Evolutionary conservation across 2,888 invertebrate genomes (phyloP).

Genomic region (Trichogramma dendrolimi): DNA sequence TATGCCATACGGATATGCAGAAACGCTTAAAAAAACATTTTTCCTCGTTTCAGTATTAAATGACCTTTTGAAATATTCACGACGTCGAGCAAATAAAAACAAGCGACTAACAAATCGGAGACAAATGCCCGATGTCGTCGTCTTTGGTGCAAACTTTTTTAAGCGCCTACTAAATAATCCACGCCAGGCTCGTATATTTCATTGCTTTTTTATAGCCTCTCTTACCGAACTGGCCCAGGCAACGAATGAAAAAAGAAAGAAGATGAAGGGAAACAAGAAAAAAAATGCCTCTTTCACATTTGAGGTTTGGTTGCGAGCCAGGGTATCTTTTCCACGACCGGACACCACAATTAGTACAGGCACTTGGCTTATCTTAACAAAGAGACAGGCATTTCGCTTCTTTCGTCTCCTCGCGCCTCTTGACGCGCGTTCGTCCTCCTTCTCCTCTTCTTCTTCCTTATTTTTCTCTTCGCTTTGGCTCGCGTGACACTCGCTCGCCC

Average conservation of each 20-base stretch:
- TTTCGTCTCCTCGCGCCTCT: constrained; percentile 11
- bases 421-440: constrained; percentile 6
- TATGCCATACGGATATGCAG: too few species aligned
- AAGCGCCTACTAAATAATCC: not conserved
- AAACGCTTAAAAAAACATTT: too few species aligned
- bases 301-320: too few species aligned
- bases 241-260: constrained; percentile 4
- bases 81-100: too few species aligned
- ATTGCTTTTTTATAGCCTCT: not conserved
- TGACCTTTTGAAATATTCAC: too few species aligned
- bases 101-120: constrained; percentile 12
- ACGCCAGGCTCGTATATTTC: constrained; percentile 3
- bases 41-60: too few species aligned
- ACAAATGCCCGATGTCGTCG: constrained; percentile 8
- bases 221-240: too few species aligned
- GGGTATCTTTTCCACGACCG: constrained; percentile 20
- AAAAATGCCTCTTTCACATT: not conserved
- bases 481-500: constrained; percentile 24
- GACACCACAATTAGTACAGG: constrained; percentile 31
- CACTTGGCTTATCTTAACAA: constrained; percentile 34
- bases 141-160: constrained; percentile 3
- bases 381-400: constrained; percentile 11
- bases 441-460: constrained; percentile 1
- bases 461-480: not conserved
- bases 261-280: not conserved